Evolutionary conservation across 2,797 vertebrate species (phyloP).

Genomic region (Amblyraja radiata): DNA sequence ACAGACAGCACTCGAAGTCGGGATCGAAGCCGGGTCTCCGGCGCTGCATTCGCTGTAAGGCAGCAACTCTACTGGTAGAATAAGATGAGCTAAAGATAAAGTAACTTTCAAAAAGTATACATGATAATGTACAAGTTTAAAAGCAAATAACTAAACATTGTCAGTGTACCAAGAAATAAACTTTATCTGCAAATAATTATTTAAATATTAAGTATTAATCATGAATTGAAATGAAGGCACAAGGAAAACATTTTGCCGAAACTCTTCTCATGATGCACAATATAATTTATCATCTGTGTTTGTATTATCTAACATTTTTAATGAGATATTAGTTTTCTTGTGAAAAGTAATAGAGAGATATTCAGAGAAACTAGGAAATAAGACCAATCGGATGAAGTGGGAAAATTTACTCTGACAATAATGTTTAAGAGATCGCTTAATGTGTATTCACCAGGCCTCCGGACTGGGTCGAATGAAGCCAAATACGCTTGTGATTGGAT

Average conservation of each 20-base stretch:
- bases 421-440: not conserved
- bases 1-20: no score
- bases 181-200: not conserved
- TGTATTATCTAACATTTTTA: not conserved
- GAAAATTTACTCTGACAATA: not conserved
- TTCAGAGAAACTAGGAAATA: not conserved
- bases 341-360: not conserved
- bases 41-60: no score
- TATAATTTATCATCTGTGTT: not conserved
- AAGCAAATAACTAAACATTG: not conserved
- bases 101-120: not conserved
- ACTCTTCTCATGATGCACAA: no score
- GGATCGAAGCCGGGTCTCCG: no score
- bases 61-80: not conserved
- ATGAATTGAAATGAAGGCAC: not conserved
- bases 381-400: not conserved
- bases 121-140: not conserved
- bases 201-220: not conserved
- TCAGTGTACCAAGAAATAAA: not conserved
- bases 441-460: constrained; percentile 62
- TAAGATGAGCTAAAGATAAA: not conserved
- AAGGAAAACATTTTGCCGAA: not conserved
- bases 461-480: constrained; percentile 92
- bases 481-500: constrained; percentile 86
- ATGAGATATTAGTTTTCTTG: not conserved